These are phyloP conservation scores for Otolemur crassicaudatus DNA, from an alignment of 2,797 vertebrate species.

Conservation along the genomic window DNA sequence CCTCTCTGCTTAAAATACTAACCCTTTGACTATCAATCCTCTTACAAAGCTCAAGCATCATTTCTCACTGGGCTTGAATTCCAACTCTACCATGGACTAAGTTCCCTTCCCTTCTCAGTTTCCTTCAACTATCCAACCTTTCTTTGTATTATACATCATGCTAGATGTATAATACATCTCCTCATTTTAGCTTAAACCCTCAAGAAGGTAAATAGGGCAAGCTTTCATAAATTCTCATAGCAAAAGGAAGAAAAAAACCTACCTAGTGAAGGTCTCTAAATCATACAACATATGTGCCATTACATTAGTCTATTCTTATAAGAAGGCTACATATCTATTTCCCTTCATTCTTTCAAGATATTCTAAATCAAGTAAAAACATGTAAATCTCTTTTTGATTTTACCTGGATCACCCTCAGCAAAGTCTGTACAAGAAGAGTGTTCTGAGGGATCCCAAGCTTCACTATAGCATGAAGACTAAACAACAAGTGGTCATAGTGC, in stretches of 20 bases:
- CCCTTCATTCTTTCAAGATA: not conserved
- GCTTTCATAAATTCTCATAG: slow-evolving; percentile 36
- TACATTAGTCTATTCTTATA: slow-evolving; percentile 8
- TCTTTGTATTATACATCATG: not conserved
- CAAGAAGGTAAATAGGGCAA: not conserved
- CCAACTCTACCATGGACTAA: not conserved
- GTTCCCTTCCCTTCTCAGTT: not conserved
- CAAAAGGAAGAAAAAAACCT: slow-evolving; percentile 36
- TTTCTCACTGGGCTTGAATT: not conserved
- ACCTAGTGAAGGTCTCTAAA: slow-evolving; percentile 8
- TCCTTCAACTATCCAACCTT: not conserved
- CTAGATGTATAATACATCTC: not conserved
- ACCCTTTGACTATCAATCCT: not conserved
- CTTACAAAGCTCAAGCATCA: not conserved
- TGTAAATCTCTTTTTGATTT: slow-evolving; percentile 36
- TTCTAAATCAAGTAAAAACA: not conserved
- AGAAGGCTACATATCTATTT: not conserved
- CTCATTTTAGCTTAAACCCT: slow-evolving; percentile 20
- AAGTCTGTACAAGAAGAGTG: slow-evolving; percentile 92
- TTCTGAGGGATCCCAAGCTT: slow-evolving; percentile 91
- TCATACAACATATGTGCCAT: not conserved
- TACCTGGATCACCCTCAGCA: slow-evolving; percentile 93
- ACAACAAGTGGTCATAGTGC: slow-evolving; percentile 84
- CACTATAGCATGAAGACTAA: slow-evolving; percentile 89
- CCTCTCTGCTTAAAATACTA: not conserved